These are phyloP conservation scores for Dunckerocampus dactyliophorus DNA, from an alignment of 2,113 vertebrate species.

Conservation along the genomic window DNA sequence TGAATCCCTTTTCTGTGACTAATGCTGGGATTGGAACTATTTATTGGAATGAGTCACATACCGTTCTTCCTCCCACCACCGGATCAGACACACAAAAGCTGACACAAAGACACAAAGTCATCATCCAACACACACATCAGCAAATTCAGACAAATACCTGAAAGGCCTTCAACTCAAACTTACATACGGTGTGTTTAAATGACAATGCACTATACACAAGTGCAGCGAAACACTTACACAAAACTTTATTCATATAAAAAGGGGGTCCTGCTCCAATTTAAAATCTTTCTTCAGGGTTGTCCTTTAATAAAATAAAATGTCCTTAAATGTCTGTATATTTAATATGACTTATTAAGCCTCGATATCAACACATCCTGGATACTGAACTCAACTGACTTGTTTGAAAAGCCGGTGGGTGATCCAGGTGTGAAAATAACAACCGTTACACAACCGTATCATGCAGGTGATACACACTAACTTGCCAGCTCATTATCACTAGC, in stretches of 20 bases:
- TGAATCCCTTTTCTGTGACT: conserved; percentile 31
- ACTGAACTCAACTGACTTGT: neutral
- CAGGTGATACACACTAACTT: neutral
- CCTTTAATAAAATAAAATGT: neutral
- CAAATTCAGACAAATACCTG: conserved; percentile 12
- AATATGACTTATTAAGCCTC: too few species aligned
- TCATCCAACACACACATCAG: conserved; percentile 31
- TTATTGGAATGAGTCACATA: conserved; percentile 50
- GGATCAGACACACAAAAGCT: conserved; percentile 10
- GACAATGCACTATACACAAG: conserved; percentile 4
- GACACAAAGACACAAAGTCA: neutral
- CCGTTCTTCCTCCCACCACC: conserved; percentile 31
- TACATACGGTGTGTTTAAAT: neutral
- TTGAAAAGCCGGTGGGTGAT: neutral
- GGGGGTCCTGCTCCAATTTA: neutral
- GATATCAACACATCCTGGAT: too few species aligned
- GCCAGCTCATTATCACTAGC: neutral
- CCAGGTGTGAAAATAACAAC: neutral
- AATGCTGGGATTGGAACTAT: conserved; percentile 41
- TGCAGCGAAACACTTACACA: neutral
- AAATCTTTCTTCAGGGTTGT: neutral
- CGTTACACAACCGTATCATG: neutral
- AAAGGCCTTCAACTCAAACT: neutral
- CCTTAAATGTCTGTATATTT: neutral
- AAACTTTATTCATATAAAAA: too few species aligned